Conservation (phyloP, 2,888 invertebrate species). For the Lordiphosa fenestrarum region DNA sequence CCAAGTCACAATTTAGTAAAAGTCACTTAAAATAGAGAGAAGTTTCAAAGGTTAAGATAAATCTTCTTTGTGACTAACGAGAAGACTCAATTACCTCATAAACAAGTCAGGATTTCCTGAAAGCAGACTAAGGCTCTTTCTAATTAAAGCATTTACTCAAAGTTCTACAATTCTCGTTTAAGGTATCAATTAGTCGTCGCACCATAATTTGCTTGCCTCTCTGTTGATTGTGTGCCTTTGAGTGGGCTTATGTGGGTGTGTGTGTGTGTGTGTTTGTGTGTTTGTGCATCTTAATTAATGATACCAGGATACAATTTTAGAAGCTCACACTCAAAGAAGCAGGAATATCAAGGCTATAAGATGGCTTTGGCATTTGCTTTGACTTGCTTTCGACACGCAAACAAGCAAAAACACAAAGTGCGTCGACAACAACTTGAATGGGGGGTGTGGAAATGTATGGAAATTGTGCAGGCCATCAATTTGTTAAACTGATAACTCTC, state of each 20-base stretch:
- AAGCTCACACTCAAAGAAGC: conserved; percentile 6
- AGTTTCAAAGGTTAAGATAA: too few species aligned
- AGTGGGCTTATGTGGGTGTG: not conserved
- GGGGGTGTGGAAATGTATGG: not conserved
- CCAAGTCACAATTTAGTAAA: too few species aligned
- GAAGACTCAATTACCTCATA: too few species aligned
- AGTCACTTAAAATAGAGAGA: too few species aligned
- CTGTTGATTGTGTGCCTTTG: too few species aligned
- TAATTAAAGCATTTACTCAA: too few species aligned
- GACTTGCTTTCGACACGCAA: conserved; percentile 21
- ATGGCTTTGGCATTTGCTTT: conserved; percentile 15
- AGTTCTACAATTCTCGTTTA: too few species aligned
- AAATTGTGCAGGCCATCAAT: not conserved
- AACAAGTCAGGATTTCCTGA: too few species aligned
- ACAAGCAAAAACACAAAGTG: conserved; percentile 18
- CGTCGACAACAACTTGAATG: conserved; percentile 23
- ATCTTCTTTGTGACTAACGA: too few species aligned
- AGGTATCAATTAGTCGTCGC: too few species aligned
- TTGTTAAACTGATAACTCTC: conserved; percentile 4
- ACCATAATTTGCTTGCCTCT: too few species aligned
- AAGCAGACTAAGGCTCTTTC: too few species aligned
- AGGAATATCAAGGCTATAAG: conserved; percentile 46
- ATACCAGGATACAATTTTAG: conserved; percentile 42
- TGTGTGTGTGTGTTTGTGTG: conserved; percentile 20
- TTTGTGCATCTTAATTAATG: conserved; percentile 54